Conservation (phyloP, 2,113 vertebrate species). For the Callocephalon fimbriatum region DNA sequence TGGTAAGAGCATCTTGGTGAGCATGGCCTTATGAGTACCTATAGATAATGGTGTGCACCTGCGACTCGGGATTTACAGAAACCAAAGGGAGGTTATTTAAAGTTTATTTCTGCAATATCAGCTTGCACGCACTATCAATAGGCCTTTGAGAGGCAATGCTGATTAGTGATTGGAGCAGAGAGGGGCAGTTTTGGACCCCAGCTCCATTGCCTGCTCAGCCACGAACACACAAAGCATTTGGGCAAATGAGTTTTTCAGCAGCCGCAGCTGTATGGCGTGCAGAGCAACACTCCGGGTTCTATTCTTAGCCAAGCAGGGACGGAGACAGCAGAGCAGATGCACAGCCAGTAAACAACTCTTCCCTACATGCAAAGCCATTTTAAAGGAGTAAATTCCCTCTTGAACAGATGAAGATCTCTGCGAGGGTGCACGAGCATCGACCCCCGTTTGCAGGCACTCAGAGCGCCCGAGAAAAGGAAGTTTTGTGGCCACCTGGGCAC, state of each 20-base stretch:
- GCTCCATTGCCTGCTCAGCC: not conserved
- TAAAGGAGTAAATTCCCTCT: not conserved
- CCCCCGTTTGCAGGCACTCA: rapidly evolving
- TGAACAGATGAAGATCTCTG: not conserved
- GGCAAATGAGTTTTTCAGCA: not conserved
- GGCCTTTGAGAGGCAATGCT: not conserved
- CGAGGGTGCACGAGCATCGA: not conserved
- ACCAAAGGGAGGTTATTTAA: not conserved
- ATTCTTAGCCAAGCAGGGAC: not conserved
- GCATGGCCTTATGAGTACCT: not conserved
- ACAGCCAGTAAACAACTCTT: not conserved
- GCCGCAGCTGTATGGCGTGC: not conserved
- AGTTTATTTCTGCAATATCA: not conserved
- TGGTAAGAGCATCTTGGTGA: not conserved
- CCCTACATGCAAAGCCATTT: not conserved
- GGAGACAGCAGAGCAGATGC: not conserved
- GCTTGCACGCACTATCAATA: not conserved
- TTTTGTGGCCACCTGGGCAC: not conserved
- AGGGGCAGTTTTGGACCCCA: not conserved
- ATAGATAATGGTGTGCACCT: rapidly evolving
- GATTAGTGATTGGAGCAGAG: not conserved
- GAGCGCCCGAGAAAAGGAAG: rapidly evolving
- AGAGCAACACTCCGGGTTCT: not conserved
- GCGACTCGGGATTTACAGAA: not conserved
- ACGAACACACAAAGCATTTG: not conserved